A percentile compares a stretch with the other conserved stretches of the same genome.
Evolutionary conservation across 2,797 vertebrate species (phyloP).

Genomic region (Caiman crocodilus): DNA sequence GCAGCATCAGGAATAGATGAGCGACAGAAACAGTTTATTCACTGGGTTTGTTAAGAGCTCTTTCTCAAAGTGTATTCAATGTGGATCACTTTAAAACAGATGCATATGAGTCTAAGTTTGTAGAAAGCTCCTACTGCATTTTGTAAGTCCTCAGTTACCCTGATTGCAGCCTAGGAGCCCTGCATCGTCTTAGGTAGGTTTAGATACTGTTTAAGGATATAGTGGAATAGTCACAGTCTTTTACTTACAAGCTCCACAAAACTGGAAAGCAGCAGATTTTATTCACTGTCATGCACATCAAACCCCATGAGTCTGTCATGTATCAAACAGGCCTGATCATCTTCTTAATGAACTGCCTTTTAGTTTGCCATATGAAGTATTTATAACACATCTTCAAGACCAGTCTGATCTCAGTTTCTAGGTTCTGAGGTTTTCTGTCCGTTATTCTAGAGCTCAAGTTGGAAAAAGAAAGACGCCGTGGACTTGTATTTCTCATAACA

Average conservation of each 20-base stretch:
- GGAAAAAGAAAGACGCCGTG: neutral
- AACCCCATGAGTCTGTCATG: constrained; percentile 13
- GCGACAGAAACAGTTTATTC: neutral
- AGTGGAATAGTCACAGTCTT: neutral
- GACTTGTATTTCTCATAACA: neutral
- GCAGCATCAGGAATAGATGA: neutral
- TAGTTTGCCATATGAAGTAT: constrained; percentile 15
- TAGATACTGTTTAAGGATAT: neutral
- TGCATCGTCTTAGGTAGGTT: neutral
- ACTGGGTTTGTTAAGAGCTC: neutral
- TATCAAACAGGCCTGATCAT: neutral
- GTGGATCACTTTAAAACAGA: neutral
- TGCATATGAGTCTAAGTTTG: neutral
- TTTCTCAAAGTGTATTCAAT: neutral
- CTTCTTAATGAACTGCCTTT: neutral
- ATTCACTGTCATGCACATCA: neutral
- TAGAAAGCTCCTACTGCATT: neutral
- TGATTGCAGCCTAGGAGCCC: neutral
- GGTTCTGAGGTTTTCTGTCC: neutral
- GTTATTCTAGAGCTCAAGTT: neutral
- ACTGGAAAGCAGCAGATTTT: neutral
- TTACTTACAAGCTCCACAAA: neutral
- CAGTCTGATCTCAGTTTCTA: neutral
- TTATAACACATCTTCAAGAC: neutral
- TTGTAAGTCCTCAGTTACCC: neutral